phyloP scores from a whole-genome alignment of 2,113 vertebrate genomes.

The Carassius auratus region DNA sequence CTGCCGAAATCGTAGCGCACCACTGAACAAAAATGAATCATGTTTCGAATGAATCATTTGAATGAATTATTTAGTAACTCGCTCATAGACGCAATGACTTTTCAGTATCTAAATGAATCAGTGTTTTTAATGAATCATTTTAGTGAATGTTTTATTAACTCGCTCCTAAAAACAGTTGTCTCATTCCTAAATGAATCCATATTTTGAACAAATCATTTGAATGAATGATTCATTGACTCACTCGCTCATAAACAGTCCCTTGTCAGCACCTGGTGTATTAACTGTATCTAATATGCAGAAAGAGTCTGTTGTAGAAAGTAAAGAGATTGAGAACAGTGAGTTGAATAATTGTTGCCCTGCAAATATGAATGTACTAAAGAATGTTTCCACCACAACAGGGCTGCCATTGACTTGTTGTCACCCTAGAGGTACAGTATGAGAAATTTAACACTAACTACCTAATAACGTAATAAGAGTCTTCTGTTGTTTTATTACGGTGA shows the following conservation, averaged over 20 bases:
- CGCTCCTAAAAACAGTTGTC: too few relatives aligned
- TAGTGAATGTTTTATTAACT: too few relatives aligned
- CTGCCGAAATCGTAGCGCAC: too few relatives aligned
- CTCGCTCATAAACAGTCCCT: not conserved
- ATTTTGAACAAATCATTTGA: not conserved
- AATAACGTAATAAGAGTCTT: not conserved
- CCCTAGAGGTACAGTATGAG: not conserved
- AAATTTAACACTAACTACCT: constrained; percentile 22
- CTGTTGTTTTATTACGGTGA: constrained; percentile 1
- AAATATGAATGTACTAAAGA: not conserved
- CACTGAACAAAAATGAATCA: too few relatives aligned
- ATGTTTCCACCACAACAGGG: not conserved
- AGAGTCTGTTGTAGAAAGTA: not conserved
- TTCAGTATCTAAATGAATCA: too few relatives aligned
- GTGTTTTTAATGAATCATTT: too few relatives aligned
- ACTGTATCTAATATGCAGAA: not conserved
- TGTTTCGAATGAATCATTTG: too few relatives aligned
- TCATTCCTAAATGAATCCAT: not conserved
- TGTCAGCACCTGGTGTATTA: not conserved
- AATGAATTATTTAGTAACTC: too few relatives aligned
- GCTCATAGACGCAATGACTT: too few relatives aligned
- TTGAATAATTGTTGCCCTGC: not conserved
- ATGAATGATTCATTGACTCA: not conserved
- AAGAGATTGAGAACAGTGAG: not conserved
- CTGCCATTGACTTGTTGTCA: not conserved